Evolutionary conservation across 2,888 invertebrate species (phyloP).

Genomic region (Boloria euphrosyne): DNA sequence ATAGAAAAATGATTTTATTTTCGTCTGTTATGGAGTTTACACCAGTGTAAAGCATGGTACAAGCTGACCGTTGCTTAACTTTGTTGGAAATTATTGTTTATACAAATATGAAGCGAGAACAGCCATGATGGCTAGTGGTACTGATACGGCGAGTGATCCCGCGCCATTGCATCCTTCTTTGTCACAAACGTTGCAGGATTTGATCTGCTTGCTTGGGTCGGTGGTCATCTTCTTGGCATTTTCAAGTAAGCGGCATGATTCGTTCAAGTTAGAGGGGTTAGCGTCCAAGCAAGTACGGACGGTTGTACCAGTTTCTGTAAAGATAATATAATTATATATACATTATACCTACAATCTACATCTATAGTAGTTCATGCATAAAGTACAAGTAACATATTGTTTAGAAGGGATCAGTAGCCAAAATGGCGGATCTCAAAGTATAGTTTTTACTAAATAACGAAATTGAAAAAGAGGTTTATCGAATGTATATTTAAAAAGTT

Average conservation of each 20-base stretch:
- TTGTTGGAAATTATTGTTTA: slow-evolving; percentile 60
- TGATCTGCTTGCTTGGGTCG: slow-evolving; percentile 53
- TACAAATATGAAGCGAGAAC: slow-evolving; percentile 61
- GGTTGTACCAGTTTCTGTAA: slow-evolving; percentile 64
- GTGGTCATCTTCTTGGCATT: slow-evolving; percentile 41
- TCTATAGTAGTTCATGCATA: background rate
- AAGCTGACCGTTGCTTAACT: slow-evolving; percentile 31
- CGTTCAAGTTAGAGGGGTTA: slow-evolving; percentile 59
- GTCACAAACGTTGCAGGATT: slow-evolving; percentile 72
- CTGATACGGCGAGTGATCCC: slow-evolving; percentile 59
- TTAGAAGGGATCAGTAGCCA: no score
- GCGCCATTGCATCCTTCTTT: slow-evolving; percentile 80
- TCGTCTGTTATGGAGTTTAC: background rate
- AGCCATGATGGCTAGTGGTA: slow-evolving; percentile 62
- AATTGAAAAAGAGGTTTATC: no score
- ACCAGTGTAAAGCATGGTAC: slow-evolving; percentile 35
- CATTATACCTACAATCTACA: no score
- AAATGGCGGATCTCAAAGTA: no score
- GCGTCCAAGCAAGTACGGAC: slow-evolving; percentile 69
- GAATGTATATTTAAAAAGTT: no score
- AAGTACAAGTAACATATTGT: background rate
- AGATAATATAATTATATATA: background rate
- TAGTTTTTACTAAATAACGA: no score
- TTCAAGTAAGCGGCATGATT: slow-evolving; percentile 59
- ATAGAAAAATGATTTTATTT: slow-evolving; percentile 3